phyloP scores from a whole-genome alignment of 2,888 invertebrate species.

The Apeira syringaria region DNA sequence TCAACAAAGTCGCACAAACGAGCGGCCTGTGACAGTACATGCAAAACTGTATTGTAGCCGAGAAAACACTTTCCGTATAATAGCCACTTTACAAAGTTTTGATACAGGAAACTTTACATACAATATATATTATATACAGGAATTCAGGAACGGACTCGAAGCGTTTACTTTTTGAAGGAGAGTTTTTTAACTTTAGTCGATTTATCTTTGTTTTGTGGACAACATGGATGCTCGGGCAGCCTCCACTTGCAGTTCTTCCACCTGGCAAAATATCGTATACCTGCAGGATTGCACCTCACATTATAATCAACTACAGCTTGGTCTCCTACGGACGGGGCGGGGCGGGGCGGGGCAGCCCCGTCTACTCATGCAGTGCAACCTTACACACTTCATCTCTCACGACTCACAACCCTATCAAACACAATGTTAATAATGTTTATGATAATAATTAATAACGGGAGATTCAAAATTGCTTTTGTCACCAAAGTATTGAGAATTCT shows the following conservation, averaged over 20 bases:
- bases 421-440: conserved; percentile 10
- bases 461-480: conserved; percentile 19
- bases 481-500: conserved; percentile 9
- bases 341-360: conserved; percentile 33
- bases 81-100: conserved; percentile 78
- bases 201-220: conserved; percentile 85
- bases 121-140: conserved; percentile 45
- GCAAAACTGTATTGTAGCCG: conserved; percentile 62
- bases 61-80: conserved; percentile 71
- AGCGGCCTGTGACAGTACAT: conserved; percentile 71
- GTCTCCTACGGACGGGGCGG: conserved; percentile 60
- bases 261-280: conserved; percentile 93
- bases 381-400: conserved; percentile 22
- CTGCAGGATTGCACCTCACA: conserved; percentile 84
- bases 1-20: conserved; percentile 68
- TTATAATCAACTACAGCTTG: conserved; percentile 81
- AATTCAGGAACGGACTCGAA: conserved; percentile 65
- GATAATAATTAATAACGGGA: conserved; percentile 14
- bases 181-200: conserved; percentile 74
- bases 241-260: conserved; percentile 92
- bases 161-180: conserved; percentile 78
- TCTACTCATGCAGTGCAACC: conserved; percentile 35
- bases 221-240: conserved; percentile 87
- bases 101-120: conserved; percentile 73
- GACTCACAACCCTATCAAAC: background rate